A percentile compares a stretch with the other conserved stretches of the same genome.
Evolutionary conservation across 1,140 invertebrate species (phyloP).

Genomic region (Panulirus ornatus): DNA sequence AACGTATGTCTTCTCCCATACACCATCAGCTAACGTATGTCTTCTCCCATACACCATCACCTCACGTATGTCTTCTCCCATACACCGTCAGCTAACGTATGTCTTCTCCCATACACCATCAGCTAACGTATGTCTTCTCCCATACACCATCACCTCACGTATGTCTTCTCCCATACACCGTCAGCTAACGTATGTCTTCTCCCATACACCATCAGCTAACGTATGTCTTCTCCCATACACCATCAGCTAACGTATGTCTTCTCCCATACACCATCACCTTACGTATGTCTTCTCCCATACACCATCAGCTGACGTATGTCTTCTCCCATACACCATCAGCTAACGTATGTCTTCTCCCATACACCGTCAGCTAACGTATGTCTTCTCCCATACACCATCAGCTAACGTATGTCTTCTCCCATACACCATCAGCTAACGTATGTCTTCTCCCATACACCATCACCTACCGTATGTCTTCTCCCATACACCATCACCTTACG

Average conservation of each 20-base stretch:
- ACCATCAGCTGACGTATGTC: background rate
- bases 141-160: background rate
- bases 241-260: background rate
- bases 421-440: background rate
- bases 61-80: background rate
- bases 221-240: background rate
- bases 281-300: background rate
- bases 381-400: background rate
- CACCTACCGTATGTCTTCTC: background rate
- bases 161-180: too few relatives aligned
- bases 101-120: background rate
- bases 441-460: too few relatives aligned
- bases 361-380: too few relatives aligned
- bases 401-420: background rate
- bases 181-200: constrained; percentile 1
- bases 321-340: background rate
- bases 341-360: background rate
- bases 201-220: background rate
- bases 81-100: too few relatives aligned
- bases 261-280: too few relatives aligned
- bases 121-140: background rate
- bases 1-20: background rate
- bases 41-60: background rate
- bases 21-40: background rate
- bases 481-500: background rate